Conservation (phyloP, 1,140 invertebrate species). For the Dendroctonus ponderosae region DNA sequence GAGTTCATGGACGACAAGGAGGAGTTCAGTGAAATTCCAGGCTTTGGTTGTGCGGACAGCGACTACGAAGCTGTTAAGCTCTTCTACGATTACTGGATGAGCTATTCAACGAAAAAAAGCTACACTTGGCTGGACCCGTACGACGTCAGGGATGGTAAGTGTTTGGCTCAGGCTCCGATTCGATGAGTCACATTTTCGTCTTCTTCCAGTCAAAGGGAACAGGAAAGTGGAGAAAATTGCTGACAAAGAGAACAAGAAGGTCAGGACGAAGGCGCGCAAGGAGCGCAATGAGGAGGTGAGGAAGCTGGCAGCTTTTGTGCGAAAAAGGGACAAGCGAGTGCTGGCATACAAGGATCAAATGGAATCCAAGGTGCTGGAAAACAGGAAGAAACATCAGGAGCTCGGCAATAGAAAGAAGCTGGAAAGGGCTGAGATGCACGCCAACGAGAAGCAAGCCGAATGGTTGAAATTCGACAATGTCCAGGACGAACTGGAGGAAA, state of each 20-base stretch:
- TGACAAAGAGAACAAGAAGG: slow-evolving; percentile 97
- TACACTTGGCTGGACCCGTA: slow-evolving; percentile 89
- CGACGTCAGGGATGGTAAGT: slow-evolving; percentile 74
- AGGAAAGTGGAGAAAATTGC: slow-evolving; percentile 75
- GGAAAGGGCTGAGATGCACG: slow-evolving; percentile 57
- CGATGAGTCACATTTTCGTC: neutral
- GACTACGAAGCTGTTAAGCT: slow-evolving; percentile 81
- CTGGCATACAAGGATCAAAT: slow-evolving; percentile 67
- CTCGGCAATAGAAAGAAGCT: slow-evolving; percentile 57
- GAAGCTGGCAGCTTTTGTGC: slow-evolving; percentile 85
- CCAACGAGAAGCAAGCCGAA: slow-evolving; percentile 60
- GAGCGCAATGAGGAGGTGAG: slow-evolving; percentile 91
- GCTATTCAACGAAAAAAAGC: slow-evolving; percentile 75
- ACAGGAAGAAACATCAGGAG: slow-evolving; percentile 63
- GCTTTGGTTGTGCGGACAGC: slow-evolving; percentile 81
- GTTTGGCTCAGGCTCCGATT: slow-evolving; percentile 34
- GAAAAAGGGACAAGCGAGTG: slow-evolving; percentile 89
- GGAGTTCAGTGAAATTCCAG: slow-evolving; percentile 69
- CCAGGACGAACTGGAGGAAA: slow-evolving; percentile 60
- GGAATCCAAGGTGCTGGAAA: slow-evolving; percentile 68
- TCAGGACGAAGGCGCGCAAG: slow-evolving; percentile 82
- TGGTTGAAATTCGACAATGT: slow-evolving; percentile 68
- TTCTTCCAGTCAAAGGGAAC: slow-evolving; percentile 55
- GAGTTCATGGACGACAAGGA: slow-evolving; percentile 74
- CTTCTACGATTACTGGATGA: slow-evolving; percentile 93